Percentiles rank a stretch among this genome's conserved stretches.
Evolutionary conservation across 2,888 invertebrate species (phyloP).

Genomic region (Perithous albicinctus): DNA sequence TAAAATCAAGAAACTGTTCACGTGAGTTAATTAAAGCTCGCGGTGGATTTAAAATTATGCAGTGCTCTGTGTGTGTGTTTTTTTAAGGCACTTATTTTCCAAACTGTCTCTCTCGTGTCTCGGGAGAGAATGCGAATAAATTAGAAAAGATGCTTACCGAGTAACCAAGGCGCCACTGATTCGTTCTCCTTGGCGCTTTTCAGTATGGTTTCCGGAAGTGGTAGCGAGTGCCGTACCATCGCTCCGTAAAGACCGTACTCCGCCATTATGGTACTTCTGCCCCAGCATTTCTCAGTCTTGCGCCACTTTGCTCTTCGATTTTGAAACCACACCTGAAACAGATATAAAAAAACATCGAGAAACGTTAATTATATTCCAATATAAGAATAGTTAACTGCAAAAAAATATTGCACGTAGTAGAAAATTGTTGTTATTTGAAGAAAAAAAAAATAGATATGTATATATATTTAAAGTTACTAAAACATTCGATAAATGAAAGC

Average conservation of each 20-base stretch:
- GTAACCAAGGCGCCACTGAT: constrained; percentile 99
- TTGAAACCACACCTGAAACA: constrained; percentile 98
- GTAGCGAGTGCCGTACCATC: constrained; percentile 99
- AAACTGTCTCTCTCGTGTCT: background rate
- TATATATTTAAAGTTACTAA: too few relatives aligned
- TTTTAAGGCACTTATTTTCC: constrained; percentile 15
- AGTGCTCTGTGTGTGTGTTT: constrained; percentile 7
- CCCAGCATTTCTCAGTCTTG: constrained; percentile 99
- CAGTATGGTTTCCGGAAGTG: constrained; percentile 98
- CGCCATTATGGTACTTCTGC: constrained; percentile 99
- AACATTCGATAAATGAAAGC: too few relatives aligned
- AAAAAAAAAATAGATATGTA: too few relatives aligned
- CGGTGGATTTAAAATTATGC: constrained; percentile 34
- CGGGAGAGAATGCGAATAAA: constrained; percentile 12
- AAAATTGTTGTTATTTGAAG: too few relatives aligned
- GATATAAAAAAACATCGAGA: constrained; percentile 79
- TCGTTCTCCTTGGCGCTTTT: constrained; percentile 99
- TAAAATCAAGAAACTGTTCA: constrained; percentile 21
- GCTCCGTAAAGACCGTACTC: constrained; percentile 99
- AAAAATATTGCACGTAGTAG: too few relatives aligned
- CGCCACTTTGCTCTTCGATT: constrained; percentile 99
- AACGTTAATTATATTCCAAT: background rate
- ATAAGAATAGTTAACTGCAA: too few relatives aligned
- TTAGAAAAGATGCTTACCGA: constrained; percentile 89
- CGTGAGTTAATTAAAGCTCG: constrained; percentile 17